Conservation (phyloP, 2,113 vertebrate genomes). For the Actenoides lindsayi region DNA sequence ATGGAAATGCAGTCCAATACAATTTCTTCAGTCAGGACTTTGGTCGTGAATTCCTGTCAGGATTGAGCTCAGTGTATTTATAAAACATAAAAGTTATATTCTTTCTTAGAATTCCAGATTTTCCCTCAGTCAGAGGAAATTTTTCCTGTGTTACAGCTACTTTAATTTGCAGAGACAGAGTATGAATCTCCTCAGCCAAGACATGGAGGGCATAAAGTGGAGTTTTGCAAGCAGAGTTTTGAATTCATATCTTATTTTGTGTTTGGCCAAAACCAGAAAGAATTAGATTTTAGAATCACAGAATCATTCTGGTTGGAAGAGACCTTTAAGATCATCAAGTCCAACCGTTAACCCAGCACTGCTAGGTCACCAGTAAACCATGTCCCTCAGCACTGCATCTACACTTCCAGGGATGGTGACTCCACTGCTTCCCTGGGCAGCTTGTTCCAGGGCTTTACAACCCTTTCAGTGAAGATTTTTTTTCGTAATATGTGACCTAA, state of each 20-base stretch:
- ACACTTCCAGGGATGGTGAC: background rate
- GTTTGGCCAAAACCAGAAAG: background rate
- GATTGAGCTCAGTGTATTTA: background rate
- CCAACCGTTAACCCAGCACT: too few species aligned
- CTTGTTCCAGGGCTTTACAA: too few species aligned
- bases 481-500: background rate
- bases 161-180: conserved; percentile 12
- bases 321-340: too few species aligned
- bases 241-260: background rate
- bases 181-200: background rate
- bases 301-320: too few species aligned
- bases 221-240: background rate
- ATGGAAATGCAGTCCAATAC: background rate
- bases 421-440: too few species aligned
- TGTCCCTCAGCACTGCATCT: too few species aligned
- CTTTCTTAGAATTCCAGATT: background rate
- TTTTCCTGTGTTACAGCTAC: background rate
- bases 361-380: too few species aligned
- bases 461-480: too few species aligned
- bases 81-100: background rate
- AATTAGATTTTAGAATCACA: background rate
- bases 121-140: background rate
- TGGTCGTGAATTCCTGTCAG: conserved; percentile 10
- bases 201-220: background rate
- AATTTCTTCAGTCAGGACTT: background rate